Conservation (phyloP, 2,888 invertebrate genomes). For the Iselma pallidipennis region DNA sequence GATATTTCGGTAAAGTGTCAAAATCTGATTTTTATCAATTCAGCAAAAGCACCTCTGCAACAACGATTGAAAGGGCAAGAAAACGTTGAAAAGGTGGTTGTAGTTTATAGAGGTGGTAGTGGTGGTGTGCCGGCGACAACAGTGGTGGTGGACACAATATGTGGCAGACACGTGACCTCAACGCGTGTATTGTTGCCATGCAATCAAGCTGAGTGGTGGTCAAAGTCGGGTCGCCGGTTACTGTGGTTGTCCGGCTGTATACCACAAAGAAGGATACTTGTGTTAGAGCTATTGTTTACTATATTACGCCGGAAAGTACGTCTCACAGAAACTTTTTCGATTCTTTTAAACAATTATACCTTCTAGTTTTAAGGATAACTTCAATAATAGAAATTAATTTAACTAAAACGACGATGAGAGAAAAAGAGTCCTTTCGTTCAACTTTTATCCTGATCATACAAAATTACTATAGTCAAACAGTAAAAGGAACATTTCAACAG, state of each 20-base stretch:
- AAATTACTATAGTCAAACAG: neutral
- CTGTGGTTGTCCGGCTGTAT: constrained; percentile 19
- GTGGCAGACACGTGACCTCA: constrained; percentile 40
- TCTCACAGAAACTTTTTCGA: neutral
- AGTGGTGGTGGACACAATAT: constrained; percentile 36
- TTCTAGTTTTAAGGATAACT: neutral
- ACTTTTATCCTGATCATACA: neutral
- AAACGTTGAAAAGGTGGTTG: neutral
- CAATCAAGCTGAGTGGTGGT: constrained; percentile 47
- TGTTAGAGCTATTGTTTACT: neutral
- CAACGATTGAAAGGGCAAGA: too few relatives aligned
- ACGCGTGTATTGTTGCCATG: constrained; percentile 40
- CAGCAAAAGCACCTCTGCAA: neutral
- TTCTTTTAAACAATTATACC: too few relatives aligned
- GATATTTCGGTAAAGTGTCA: too few relatives aligned
- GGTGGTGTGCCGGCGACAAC: constrained; percentile 1
- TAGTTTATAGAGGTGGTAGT: neutral
- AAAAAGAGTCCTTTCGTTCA: neutral
- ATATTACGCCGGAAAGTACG: neutral
- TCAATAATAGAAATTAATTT: neutral
- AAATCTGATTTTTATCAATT: neutral
- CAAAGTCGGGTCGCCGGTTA: constrained; percentile 31
- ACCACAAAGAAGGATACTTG: constrained; percentile 33
- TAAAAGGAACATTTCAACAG: neutral
- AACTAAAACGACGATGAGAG: neutral